Conservation (phyloP, 2,113 vertebrate species). For the Brachyistius frenatus region DNA sequence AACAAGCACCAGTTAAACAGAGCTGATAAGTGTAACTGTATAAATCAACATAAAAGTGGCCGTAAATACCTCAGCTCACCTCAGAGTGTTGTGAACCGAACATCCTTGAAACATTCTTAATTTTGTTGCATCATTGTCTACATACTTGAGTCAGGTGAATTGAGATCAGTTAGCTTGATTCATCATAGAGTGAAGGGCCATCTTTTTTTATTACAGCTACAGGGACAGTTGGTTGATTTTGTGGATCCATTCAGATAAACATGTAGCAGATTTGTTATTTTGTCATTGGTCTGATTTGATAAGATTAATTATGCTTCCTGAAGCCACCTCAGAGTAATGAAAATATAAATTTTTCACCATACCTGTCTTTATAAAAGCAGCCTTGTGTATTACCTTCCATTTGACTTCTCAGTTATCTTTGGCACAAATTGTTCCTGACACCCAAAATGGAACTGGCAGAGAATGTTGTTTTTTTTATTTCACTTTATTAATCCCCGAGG, state of each 20-base stretch:
- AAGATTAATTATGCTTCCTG: not conserved
- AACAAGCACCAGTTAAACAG: not conserved
- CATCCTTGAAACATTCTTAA: not conserved
- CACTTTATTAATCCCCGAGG: no score
- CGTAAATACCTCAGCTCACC: not conserved
- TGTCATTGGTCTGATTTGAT: not conserved
- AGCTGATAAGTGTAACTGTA: not conserved
- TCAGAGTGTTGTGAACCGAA: not conserved
- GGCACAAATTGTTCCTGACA: not conserved
- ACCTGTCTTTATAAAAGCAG: not conserved
- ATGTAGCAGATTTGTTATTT: not conserved
- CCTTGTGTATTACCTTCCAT: not conserved
- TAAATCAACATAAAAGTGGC: not conserved
- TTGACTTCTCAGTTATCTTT: not conserved
- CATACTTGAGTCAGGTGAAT: constrained; percentile 15
- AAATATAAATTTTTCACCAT: not conserved
- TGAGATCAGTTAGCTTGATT: not conserved
- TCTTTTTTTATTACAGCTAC: not conserved
- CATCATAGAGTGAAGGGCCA: not conserved
- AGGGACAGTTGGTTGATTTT: not conserved
- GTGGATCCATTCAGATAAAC: not conserved
- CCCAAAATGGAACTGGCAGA: not conserved
- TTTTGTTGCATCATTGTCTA: not conserved
- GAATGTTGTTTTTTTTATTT: no score
- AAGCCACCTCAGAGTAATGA: not conserved